Conservation (phyloP, 2,113 vertebrate species). For the Tachuris rubrigastra region DNA sequence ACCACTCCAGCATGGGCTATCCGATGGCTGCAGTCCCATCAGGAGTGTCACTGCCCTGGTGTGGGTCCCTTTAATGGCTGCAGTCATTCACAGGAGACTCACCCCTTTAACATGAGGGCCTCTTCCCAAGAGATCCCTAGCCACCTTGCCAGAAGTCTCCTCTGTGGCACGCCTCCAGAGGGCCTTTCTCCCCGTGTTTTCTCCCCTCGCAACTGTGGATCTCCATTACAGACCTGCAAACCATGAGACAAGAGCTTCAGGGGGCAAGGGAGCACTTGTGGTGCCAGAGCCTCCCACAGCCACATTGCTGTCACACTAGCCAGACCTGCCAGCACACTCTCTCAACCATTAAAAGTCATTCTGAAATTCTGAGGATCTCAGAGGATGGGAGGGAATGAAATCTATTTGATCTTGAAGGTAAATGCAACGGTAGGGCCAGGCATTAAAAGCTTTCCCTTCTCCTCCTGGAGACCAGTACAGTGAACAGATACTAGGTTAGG, state of each 20-base stretch:
- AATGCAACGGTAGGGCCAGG: neutral
- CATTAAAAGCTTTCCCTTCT: neutral
- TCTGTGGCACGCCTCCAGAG: neutral
- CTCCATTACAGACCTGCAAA: neutral
- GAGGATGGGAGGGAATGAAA: neutral
- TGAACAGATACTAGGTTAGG: neutral
- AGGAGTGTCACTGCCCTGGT: neutral
- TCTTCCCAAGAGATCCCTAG: neutral
- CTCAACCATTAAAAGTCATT: neutral
- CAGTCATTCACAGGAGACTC: neutral
- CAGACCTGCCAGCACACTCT: neutral
- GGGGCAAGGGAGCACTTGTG: accelerated
- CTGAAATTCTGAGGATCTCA: neutral
- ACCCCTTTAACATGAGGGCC: neutral
- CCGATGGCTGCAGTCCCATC: neutral
- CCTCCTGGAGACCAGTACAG: neutral
- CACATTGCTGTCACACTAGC: too few species aligned
- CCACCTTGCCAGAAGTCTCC: neutral
- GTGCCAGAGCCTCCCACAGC: neutral
- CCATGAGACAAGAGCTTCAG: accelerated
- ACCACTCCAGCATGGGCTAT: neutral
- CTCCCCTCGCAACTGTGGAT: accelerated
- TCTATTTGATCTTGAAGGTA: neutral
- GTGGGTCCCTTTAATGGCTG: accelerated
- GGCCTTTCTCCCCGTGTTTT: accelerated